A percentile compares a stretch with the other conserved stretches of the same genome.
These are phyloP conservation scores for Eulemur rubriventer DNA, from an alignment of 2,797 vertebrate species.

Conservation along the genomic window DNA sequence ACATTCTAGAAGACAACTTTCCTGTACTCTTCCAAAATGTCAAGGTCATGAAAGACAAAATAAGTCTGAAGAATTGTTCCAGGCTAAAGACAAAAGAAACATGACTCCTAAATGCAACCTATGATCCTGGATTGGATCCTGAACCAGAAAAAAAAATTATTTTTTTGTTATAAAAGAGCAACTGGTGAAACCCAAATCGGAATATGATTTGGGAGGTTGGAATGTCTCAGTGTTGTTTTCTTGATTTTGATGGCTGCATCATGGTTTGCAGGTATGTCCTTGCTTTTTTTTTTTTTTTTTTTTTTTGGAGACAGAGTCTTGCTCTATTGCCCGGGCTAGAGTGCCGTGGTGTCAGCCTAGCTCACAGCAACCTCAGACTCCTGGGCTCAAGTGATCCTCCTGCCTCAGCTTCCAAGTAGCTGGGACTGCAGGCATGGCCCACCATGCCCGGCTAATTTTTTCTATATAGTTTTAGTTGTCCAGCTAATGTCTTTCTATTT, in stretches of 20 bases:
- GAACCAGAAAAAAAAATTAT: neutral
- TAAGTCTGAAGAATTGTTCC: neutral
- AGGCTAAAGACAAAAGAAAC: neutral
- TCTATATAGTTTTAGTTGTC: too few relatives aligned
- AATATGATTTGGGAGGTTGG: neutral
- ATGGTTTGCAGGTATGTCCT: neutral
- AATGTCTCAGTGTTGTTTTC: neutral
- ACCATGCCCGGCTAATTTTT: too few relatives aligned
- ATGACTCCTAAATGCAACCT: neutral
- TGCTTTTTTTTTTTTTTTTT: neutral
- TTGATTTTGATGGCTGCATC: neutral
- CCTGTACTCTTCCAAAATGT: neutral
- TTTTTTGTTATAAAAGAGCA: neutral
- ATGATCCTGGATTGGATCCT: neutral
- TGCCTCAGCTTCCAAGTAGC: too few relatives aligned
- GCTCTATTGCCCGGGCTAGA: too few relatives aligned
- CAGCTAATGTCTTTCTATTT: too few relatives aligned
- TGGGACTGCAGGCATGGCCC: too few relatives aligned
- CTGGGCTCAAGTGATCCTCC: too few relatives aligned
- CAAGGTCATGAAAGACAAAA: neutral
- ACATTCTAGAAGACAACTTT: neutral
- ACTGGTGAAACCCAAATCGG: neutral
- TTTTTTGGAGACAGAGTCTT: too few relatives aligned
- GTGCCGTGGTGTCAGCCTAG: too few relatives aligned
- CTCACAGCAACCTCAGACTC: too few relatives aligned